These are phyloP conservation scores for Corticium candelabrum DNA, from an alignment of 37 sponge, comb jelly and placozoan genomes.

Conservation along the genomic window DNA sequence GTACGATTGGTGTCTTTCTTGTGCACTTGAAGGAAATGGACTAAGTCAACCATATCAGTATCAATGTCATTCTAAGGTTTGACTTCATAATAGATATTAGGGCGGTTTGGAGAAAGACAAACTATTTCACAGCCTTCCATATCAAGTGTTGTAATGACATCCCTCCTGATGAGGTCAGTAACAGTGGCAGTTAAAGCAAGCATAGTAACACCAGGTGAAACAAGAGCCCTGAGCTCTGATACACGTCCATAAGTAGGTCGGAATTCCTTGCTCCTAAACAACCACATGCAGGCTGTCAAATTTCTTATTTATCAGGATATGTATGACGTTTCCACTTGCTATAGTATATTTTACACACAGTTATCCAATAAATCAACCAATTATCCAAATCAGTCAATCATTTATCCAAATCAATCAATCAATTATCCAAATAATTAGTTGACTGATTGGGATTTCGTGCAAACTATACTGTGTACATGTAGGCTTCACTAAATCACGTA, in stretches of 20 bases:
- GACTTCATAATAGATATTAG: slow-evolving; percentile 34
- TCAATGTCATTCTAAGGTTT: slow-evolving; percentile 7
- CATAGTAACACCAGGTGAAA: slow-evolving; percentile 11
- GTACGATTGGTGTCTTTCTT: slow-evolving; percentile 3
- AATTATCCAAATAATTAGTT: too few species aligned
- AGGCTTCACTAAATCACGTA: too few species aligned
- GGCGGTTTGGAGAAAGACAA: slow-evolving; percentile 28
- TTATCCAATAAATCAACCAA: too few species aligned
- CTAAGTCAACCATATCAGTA: not conserved
- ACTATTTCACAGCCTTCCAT: slow-evolving; percentile 2
- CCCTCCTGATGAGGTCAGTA: not conserved
- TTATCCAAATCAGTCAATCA: too few species aligned
- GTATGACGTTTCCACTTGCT: too few species aligned
- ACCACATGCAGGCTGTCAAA: too few species aligned
- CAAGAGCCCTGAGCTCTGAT: slow-evolving; percentile 31
- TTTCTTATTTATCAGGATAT: too few species aligned
- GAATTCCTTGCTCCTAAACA: slow-evolving; percentile 34
- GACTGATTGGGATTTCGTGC: too few species aligned
- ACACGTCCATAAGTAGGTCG: slow-evolving; percentile 30
- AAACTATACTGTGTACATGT: too few species aligned
- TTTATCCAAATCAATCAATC: too few species aligned
- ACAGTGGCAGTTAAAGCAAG: slow-evolving; percentile 25
- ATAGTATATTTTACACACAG: too few species aligned
- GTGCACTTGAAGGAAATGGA: not conserved
- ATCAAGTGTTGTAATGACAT: slow-evolving; percentile 5